A percentile compares a stretch with the other conserved stretches of the same genome.
These are phyloP conservation scores for Phyllostomus discolor DNA, from an alignment of 2,113 vertebrate species.

Conservation along the genomic window DNA sequence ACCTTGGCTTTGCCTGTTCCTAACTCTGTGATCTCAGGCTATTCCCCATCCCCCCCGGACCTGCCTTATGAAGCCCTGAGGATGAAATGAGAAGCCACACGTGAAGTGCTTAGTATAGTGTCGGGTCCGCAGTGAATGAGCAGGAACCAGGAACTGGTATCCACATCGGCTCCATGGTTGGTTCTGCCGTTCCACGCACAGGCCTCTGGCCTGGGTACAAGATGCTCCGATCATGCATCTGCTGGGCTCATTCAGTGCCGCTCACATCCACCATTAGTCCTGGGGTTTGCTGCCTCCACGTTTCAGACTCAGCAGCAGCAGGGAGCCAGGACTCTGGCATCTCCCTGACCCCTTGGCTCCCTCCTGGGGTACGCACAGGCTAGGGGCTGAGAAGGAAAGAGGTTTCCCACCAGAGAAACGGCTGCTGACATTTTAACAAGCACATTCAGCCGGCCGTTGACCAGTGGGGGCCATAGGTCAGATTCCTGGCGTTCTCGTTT, in stretches of 20 bases:
- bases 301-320: not conserved
- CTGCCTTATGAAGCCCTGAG: not conserved
- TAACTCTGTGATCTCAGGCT: not conserved
- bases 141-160: fast-evolving
- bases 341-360: constrained; percentile 43
- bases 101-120: not conserved
- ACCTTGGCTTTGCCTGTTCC: not conserved
- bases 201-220: not conserved
- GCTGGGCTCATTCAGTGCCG: not conserved
- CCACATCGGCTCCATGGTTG: fast-evolving
- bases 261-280: not conserved
- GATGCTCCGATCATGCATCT: not conserved
- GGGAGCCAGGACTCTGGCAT: not conserved
- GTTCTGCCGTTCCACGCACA: not conserved
- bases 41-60: not conserved
- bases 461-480: constrained; percentile 58
- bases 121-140: fast-evolving
- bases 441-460: not conserved
- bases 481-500: constrained; percentile 38
- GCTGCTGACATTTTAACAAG: constrained; percentile 58
- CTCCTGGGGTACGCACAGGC: constrained; percentile 45
- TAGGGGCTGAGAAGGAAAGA: constrained; percentile 31
- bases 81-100: not conserved
- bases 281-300: not conserved
- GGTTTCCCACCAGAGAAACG: constrained; percentile 47